Conservation (phyloP, 2,888 invertebrate genomes). For the Scaptomyza parva region DNA sequence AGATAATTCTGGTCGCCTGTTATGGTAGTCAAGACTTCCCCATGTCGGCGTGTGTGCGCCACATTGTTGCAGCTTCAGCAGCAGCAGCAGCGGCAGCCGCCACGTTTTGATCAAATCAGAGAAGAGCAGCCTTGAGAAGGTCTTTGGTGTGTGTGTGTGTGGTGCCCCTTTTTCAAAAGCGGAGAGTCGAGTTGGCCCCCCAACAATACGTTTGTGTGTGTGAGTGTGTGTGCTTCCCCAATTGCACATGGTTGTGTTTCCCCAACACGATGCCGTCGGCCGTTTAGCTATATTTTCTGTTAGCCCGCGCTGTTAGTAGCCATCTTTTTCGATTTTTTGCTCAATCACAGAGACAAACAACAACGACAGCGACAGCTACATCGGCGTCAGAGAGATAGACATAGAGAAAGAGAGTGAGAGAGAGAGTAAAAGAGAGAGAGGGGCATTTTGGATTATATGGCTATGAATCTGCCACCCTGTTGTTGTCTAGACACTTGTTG, state of each 20-base stretch:
- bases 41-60: conserved; percentile 83
- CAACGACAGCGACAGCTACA: not conserved
- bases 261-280: conserved; percentile 46
- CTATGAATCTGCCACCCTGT: conserved; percentile 28
- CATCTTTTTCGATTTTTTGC: conserved; percentile 82
- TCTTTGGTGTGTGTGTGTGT: conserved; percentile 37
- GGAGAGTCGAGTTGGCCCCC: conserved; percentile 14
- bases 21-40: conserved; percentile 84
- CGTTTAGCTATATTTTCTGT: conserved; percentile 75
- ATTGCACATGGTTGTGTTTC: conserved; percentile 40
- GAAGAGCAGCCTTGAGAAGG: conserved; percentile 66
- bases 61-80: conserved; percentile 13
- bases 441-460: not conserved
- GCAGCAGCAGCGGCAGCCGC: too few relatives aligned
- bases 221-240: conserved; percentile 46
- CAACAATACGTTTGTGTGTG: conserved; percentile 23
- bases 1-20: conserved; percentile 66
- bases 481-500: conserved; percentile 26
- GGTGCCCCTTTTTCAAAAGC: conserved; percentile 46
- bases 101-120: conserved; percentile 2
- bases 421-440: not conserved
- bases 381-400: too few relatives aligned
- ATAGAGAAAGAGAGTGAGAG: not conserved
- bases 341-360: conserved; percentile 49
- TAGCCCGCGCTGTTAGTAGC: conserved; percentile 82